These are phyloP conservation scores for Dendrophyllia cribrosa DNA, from an alignment of 64 coral and sea anemone species.

Conservation along the genomic window DNA sequence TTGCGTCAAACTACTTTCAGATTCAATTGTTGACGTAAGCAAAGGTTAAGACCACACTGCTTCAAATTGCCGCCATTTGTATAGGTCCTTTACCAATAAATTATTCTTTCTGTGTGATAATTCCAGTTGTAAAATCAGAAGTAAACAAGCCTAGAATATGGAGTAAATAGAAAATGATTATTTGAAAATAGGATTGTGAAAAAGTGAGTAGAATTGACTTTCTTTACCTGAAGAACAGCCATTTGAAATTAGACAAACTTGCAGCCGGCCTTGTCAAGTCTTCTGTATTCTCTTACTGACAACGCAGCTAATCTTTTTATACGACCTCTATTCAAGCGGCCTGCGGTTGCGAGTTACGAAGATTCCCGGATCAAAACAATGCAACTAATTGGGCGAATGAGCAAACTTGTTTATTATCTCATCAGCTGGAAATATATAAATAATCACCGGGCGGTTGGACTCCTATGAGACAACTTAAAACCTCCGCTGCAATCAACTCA, in stretches of 20 bases:
- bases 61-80: slow-evolving; percentile 42
- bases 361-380: slow-evolving; percentile 81
- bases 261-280: slow-evolving; percentile 25
- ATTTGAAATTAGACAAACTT: slow-evolving; percentile 72
- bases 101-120: slow-evolving; percentile 33
- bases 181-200: slow-evolving; percentile 37
- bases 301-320: slow-evolving; percentile 61
- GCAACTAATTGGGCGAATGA: slow-evolving; percentile 60
- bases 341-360: slow-evolving; percentile 73
- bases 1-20: slow-evolving; percentile 38
- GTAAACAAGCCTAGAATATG: slow-evolving; percentile 40
- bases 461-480: slow-evolving; percentile 60
- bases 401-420: slow-evolving; percentile 84
- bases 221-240: slow-evolving; percentile 87
- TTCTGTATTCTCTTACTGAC: slow-evolving; percentile 49
- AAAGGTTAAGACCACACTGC: slow-evolving; percentile 14
- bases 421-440: slow-evolving; percentile 90
- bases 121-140: slow-evolving; percentile 21
- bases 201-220: slow-evolving; percentile 54
- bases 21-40: slow-evolving; percentile 34
- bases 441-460: slow-evolving; percentile 67
- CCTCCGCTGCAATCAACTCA: slow-evolving; percentile 25
- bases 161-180: slow-evolving; percentile 21
- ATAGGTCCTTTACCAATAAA: slow-evolving; percentile 48
- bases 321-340: slow-evolving; percentile 69